Evolutionary conservation across 2,888 invertebrate genomes (phyloP).

Genomic region (Epirrita christyi): DNA sequence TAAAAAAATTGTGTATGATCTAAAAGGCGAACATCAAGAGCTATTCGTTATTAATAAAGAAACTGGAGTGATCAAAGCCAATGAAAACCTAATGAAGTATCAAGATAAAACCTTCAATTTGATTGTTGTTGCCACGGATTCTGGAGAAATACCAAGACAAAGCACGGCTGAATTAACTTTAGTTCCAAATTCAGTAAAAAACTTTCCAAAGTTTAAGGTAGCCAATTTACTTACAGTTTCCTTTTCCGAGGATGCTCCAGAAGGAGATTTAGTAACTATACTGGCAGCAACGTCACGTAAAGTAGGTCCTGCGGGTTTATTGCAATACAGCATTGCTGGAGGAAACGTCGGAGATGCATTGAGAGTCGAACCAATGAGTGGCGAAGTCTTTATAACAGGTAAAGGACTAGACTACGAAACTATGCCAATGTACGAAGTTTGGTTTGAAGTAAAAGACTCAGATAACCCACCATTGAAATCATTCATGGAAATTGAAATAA

Average conservation of each 20-base stretch:
- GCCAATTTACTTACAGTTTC: slow-evolving; percentile 89
- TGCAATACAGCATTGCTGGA: slow-evolving; percentile 95
- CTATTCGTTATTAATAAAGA: slow-evolving; percentile 91
- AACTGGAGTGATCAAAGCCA: slow-evolving; percentile 95
- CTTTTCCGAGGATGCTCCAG: slow-evolving; percentile 91
- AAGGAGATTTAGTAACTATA: slow-evolving; percentile 91
- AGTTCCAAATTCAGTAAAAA: slow-evolving; percentile 89
- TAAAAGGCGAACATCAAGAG: slow-evolving; percentile 91
- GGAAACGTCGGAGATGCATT: slow-evolving; percentile 96
- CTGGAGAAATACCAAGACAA: slow-evolving; percentile 88
- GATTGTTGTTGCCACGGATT: slow-evolving; percentile 92
- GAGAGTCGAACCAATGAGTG: slow-evolving; percentile 90
- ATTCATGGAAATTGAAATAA: slow-evolving; percentile 92
- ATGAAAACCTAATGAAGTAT: slow-evolving; percentile 85
- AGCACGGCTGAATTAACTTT: slow-evolving; percentile 91
- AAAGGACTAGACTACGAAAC: slow-evolving; percentile 94
- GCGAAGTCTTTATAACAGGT: slow-evolving; percentile 91
- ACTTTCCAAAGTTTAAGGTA: slow-evolving; percentile 92
- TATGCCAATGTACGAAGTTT: slow-evolving; percentile 93
- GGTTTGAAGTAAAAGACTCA: slow-evolving; percentile 95
- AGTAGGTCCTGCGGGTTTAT: slow-evolving; percentile 87
- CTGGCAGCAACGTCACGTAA: slow-evolving; percentile 93
- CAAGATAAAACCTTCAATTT: slow-evolving; percentile 87
- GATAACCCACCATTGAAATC: slow-evolving; percentile 92
- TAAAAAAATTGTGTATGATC: slow-evolving; percentile 91